Percentiles rank a stretch among this genome's conserved stretches.
Conservation (phyloP, 2,888 invertebrate species). For the Netelia fuscicornis region DNA sequence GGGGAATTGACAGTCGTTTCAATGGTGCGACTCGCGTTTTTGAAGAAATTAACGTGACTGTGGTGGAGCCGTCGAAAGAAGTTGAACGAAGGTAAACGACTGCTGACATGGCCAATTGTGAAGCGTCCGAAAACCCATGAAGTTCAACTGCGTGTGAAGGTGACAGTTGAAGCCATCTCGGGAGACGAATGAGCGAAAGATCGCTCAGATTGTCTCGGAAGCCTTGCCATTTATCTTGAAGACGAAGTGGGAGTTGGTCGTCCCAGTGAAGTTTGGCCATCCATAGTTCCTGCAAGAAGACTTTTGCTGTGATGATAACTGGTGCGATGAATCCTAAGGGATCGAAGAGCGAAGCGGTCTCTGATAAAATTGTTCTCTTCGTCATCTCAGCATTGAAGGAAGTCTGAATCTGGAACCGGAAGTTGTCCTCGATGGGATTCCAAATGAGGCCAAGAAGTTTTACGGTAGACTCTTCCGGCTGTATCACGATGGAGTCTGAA, state of each 20-base stretch:
- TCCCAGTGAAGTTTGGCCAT: background rate
- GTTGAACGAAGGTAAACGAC: background rate
- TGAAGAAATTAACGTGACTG: too few relatives aligned
- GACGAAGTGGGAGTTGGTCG: background rate
- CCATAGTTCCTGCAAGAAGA: constrained; percentile 14
- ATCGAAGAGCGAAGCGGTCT: background rate
- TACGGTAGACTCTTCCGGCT: constrained; percentile 13
- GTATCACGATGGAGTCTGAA: background rate
- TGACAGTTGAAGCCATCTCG: constrained; percentile 31
- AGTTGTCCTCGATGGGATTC: constrained; percentile 12
- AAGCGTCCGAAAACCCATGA: constrained; percentile 54
- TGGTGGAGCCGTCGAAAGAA: background rate
- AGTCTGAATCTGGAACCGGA: constrained; percentile 15
- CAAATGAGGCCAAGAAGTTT: constrained; percentile 42
- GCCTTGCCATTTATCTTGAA: background rate
- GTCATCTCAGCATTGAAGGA: background rate
- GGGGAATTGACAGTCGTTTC: too few relatives aligned
- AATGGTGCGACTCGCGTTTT: too few relatives aligned
- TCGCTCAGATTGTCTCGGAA: background rate
- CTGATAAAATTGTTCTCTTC: constrained; percentile 1
- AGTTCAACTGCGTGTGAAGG: constrained; percentile 17
- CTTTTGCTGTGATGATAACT: background rate
- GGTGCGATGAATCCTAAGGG: background rate
- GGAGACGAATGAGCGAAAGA: constrained; percentile 9
- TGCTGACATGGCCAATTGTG: constrained; percentile 10